Evolutionary conservation across 2,888 invertebrate genomes (phyloP), one percentile per base, ranked within the genome.

Genomic region (Sepioteuthis lessoniana): DNA sequence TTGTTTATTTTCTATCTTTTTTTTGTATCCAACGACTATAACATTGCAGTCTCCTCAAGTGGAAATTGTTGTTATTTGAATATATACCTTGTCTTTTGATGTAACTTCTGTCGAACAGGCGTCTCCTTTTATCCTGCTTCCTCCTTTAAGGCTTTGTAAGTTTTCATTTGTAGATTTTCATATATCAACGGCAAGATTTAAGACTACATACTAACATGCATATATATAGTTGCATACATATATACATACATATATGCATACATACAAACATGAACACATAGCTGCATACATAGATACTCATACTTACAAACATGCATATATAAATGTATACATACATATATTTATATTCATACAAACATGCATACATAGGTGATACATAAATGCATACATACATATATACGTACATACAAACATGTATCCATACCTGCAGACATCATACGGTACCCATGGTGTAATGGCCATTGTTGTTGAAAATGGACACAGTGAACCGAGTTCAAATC

Each of bases 1-100:
- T 76, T 76, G 76, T 76, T 19, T n/a, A 76, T 76, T 76, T 76
- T n/a, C 16, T 76, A 10, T 35, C 21, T 55, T 55, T 76, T 35
- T 76, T 31, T 3, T n/a, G n/a, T 35, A 35, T 76, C n/a, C 35
- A n/a, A 76, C 76, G n/a, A 76, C 35, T 76, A n/a, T 25, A 35
- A 76, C 76, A n/a, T 76, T 76, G 76, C 76, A n/a, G 76, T n/a
- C 76, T 76, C 76, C 35, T 76, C 76, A 16, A 76, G 76, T 76
- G 76, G 76, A 76, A 76, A 76, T 76, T 76, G 76, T 76, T 76
- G 76, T 76, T 76, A 76, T 76, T 76, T n/a, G 76, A 76, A 76
- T 76, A 76, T 76, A 76, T n/a, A 76, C 76, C n/a, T 76, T n/a
- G 76, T 76, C 76, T 76, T 76, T 76, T 76, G 76, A 76, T 76